These are phyloP conservation scores for Pseudomyrmex pallidus DNA, from an alignment of 1,140 invertebrate species.

Conservation along the genomic window DNA sequence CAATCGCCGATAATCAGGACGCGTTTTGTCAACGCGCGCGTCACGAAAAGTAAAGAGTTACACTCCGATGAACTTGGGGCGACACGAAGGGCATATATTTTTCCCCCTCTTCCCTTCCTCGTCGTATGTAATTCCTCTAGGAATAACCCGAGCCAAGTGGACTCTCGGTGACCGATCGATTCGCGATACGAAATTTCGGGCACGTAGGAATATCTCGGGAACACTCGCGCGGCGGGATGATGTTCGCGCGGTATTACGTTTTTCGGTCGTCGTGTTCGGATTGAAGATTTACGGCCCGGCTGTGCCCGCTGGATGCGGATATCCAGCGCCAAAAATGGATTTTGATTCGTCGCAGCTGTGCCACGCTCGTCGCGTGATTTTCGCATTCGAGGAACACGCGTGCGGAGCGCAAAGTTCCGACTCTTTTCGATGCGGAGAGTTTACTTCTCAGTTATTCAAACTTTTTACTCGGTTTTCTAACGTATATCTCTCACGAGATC, in stretches of 20 bases:
- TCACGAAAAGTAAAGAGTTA: slow-evolving; percentile 73
- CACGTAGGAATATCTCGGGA: slow-evolving; percentile 64
- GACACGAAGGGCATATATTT: slow-evolving; percentile 19
- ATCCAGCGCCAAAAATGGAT: slow-evolving; percentile 35
- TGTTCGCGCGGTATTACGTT: slow-evolving; percentile 39
- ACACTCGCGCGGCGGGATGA: neutral
- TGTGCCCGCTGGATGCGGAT: neutral
- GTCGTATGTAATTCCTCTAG: neutral
- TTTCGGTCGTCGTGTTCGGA: slow-evolving; percentile 22
- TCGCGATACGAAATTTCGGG: slow-evolving; percentile 63
- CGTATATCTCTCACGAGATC: too few relatives aligned
- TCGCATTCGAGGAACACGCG: too few relatives aligned
- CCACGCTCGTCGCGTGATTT: neutral
- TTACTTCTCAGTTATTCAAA: too few relatives aligned
- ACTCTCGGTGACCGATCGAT: slow-evolving; percentile 10
- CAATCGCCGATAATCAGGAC: slow-evolving; percentile 73
- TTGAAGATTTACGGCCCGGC: slow-evolving; percentile 17
- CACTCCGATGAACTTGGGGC: slow-evolving; percentile 57
- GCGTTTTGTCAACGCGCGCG: slow-evolving; percentile 61
- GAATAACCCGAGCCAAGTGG: neutral
- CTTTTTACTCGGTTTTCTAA: too few relatives aligned
- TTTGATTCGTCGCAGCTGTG: slow-evolving; percentile 34
- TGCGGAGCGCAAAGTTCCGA: too few relatives aligned
- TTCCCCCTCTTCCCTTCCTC: neutral
- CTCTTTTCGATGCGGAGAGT: neutral